Evolutionary conservation across 2,888 invertebrate genomes (phyloP), one percentile per base, ranked within the genome.

Genomic region (Caenorhabditis parvicauda): DNA sequence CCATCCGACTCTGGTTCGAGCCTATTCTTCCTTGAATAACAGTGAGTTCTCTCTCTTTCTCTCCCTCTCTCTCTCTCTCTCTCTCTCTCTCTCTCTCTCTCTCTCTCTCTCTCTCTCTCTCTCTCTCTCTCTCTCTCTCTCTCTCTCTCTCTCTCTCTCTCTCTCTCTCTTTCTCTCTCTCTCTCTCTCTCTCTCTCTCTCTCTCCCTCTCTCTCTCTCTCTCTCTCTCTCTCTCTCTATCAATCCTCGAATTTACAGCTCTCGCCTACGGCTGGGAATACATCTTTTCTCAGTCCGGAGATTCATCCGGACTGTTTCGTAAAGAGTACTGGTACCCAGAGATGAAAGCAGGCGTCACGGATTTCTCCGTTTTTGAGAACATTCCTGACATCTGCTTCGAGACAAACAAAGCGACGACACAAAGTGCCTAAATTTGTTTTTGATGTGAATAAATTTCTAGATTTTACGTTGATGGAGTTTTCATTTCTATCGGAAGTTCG

Each of bases 261-360:
- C 54, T 63, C 32, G 45, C 43, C 28, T 63, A 63, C 29, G 63
- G 55, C 2, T 63, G 63, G 63, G 55, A 57, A 19, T 63, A 63
- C 55, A 50, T 58, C 17, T 63, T 63, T 44, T 27, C 58, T 0
- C 49, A 55, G n/a, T 37, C 21, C 17, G 27, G 25, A 1, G 55
- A 63, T 4, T 38, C 27, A 1, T 54, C 55, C 1, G 58, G 63
- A n/a, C 45, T 63, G 1, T 63, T 51, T 49, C 51, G 50, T 9
- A 63, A 63, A 29, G 63, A 63, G 45, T 58, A 58, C 48, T 63
- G 58, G 58, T 58, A 47, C 28, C 58, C 58, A 6, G 53, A 54
- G 7, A 63, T 63, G 63, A 37, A 28, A 14, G 22, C 63, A 1
- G 63, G 63, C 19, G 52, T 55, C 12, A 39, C 50, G 19, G 58